Base-by-base conservation (phyloP, 1,140 invertebrate genomes). In the Philotrypesis tridentata region DNA sequence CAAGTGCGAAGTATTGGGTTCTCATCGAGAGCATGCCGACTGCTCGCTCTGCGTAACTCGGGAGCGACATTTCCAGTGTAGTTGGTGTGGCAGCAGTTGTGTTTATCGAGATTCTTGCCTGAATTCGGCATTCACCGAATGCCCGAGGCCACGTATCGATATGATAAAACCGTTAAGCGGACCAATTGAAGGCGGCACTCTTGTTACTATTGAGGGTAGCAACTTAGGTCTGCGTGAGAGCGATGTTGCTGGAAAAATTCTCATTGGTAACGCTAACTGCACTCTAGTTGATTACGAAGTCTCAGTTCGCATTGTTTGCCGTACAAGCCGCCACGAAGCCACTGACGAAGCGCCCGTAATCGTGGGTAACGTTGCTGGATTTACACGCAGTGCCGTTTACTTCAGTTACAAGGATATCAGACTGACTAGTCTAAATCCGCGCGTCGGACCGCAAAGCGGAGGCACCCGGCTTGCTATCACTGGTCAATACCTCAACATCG, bases 131-230 rank as follows among this genome's bases (percentile, higher is more conserved):
- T 94, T 96, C 29, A 94, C 94, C 48, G 97, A 97, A 86, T 99
- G 98, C 89, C 98, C 97, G 0, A 95, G 96, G 87, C 98, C 98
- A 23, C 92, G 97, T 84, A 99, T 99, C 87, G 97, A 98, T 90
- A 96, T 98, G 94, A 98, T 99, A 84, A 96, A 96, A 90, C 98
- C 98, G 0, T 88, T 97, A 29, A 97, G 96, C 89, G 98, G 98
- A 17, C 99, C 98, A 12, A 95, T 98, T 71, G 97, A 99, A 93
- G 98, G 98, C 33, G 98, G 98, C 1, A 99, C 99, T 27, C 90
- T 97, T 43, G 95, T 99, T 0, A 99, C 97, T 9, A 99, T 99
- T 80, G 96, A 97, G 92, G 99, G 99, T 9, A 96, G 97, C 87
- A 99, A 99, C 93, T 93, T 99, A 31, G 98, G 98, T 0, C 93